Base-by-base conservation (phyloP, 2,797 vertebrate species). In the Limnodromus scolopaceus region DNA sequence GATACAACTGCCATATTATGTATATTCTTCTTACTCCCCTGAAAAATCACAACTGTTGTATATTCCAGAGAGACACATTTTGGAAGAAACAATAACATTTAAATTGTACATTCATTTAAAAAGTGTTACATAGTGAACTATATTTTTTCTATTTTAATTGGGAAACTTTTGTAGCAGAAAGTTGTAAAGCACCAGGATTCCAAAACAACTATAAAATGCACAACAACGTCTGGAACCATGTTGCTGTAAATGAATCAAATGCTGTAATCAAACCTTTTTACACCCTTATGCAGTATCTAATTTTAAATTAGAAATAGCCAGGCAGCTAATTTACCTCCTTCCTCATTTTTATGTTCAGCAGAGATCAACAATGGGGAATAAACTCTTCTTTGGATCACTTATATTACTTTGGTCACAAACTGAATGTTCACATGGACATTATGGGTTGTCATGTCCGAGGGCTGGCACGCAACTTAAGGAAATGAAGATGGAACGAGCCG, bases 81-180 rank as follows among this genome's bases (percentile, higher is more conserved):
- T 65, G 76, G 32, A 89, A 65, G 74, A 65, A 84, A 76, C 48
- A 78, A 45, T 71, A 77, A 39, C 49, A 82, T 82, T 87, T 88
- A 91, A 66, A 63, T 75, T 46, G 45, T 48, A 17, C 25, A 16
- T 89, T 89, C 46, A 24, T 85, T 96, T 94, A 16, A 49, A 84
- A 91, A 85, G 32, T 71, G 36, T 71, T 70, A 76, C 18, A 43
- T 53, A 70, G 51, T 11, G 13, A 96, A 61, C 65, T 55, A 6
- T 92, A 84, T 89, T 83, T 96, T 84, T 87, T 85, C 46, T 45
- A 4, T 55, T 96, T 95, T 96, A 93, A 93, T 93, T 96, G 70
- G 83, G 55, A 85, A 93, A 77, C 60, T 74, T 94, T 38, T 19
- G 55, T 55, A 84, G 48, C 46, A 84, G 48, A 77, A 75, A 89